Evolutionary conservation across 2,113 vertebrate species (phyloP).

Genomic region (Oenanthe oenanthe): DNA sequence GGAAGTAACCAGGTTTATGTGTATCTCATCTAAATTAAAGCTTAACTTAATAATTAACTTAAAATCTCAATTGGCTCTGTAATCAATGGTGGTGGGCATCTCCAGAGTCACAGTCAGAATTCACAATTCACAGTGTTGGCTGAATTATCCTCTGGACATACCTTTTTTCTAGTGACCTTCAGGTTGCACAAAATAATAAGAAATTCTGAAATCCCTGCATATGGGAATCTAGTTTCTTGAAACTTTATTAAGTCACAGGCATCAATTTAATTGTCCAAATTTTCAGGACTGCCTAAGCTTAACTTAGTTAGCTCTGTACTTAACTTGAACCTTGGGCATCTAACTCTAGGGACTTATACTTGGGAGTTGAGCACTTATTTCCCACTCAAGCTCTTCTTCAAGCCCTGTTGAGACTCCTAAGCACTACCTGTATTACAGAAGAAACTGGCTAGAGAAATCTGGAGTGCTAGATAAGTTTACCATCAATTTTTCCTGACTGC

Average conservation of each 20-base stretch:
- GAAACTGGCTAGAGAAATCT: not conserved
- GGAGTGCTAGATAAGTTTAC: not conserved
- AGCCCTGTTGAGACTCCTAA: not conserved
- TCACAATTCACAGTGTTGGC: not conserved
- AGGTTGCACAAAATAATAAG: not conserved
- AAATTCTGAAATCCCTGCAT: not conserved
- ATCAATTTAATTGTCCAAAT: not conserved
- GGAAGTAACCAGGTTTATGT: not conserved
- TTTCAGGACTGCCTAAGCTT: not conserved
- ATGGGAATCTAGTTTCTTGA: not conserved
- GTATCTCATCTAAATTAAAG: not conserved
- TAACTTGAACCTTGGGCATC: not conserved
- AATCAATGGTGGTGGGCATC: not conserved
- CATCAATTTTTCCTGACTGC: not conserved
- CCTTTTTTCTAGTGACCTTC: not conserved
- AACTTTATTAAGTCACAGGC: not conserved
- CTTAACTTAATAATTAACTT: not conserved
- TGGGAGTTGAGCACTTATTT: not conserved
- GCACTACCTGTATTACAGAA: not conserved
- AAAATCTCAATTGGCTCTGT: not conserved
- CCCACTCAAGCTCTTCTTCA: not conserved
- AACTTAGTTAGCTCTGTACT: not conserved
- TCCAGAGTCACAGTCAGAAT: not conserved
- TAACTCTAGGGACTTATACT: not conserved
- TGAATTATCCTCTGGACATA: not conserved